Base-by-base conservation (phyloP, 2,888 invertebrate genomes). In the Pachymerium ferrugineum region DNA sequence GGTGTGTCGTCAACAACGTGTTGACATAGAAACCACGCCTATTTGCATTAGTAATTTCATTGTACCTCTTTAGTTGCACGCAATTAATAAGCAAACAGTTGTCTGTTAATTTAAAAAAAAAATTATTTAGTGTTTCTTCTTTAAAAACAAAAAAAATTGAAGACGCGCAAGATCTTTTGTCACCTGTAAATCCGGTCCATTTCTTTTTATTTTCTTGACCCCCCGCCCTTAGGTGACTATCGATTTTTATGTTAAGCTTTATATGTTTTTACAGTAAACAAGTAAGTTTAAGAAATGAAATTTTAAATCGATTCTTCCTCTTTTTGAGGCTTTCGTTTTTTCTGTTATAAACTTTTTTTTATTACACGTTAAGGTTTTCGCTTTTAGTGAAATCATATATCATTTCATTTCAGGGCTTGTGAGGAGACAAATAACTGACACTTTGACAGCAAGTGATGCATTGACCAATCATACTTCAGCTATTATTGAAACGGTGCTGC, bases 381-480 rank as follows among this genome's bases (percentile, higher is more conserved):
- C n/a, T n/a, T n/a, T n/a, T n/a, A n/a, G n/a, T n/a, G n/a, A n/a
- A n/a, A n/a, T n/a, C n/a, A n/a, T n/a, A n/a, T n/a, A n/a, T n/a
- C n/a, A n/a, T n/a, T n/a, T n/a, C n/a, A n/a, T 19, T 47, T 16
- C 47, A 47, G 47, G 47, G 22, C 6, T 47, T 47, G 47, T 47
- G 6, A 47, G 22, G 22, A 1, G 10, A 47, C 47, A 47, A 16
- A 19, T 6, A 5, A 6, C 47, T 16, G 47, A 47, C 2, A 47
- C 14, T 1, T 47, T 47, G 47, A 47, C 47, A 47, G 22, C 16
- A 19, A 47, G 22, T 14, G 47, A 31, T 42, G 72, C 10, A 72
- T 42, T 72, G 72, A 4, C 72, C 72, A 72, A 72, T 25, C 72
- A 72, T 22, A 72, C 72, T 19, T 14, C 72, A 14, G 72, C 72